phyloP scores from a whole-genome alignment of 2,113 vertebrate species.

The Gallinago undulata region DNA sequence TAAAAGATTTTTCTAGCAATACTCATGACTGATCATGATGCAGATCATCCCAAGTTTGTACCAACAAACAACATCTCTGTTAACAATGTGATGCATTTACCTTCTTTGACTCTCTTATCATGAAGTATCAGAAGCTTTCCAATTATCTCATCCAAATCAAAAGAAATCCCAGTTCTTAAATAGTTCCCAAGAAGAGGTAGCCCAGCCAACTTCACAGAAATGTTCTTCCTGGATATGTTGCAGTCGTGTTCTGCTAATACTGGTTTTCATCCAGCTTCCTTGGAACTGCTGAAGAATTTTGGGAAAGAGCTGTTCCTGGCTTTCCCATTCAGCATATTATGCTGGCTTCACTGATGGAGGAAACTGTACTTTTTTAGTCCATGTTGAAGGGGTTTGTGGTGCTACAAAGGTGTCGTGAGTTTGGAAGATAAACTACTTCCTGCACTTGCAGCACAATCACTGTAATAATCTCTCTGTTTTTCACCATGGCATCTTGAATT shows the following conservation, averaged over 20 bases:
- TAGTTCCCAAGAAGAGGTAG: background rate
- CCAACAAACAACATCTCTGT: background rate
- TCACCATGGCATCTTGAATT: background rate
- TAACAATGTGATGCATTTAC: background rate
- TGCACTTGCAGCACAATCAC: background rate
- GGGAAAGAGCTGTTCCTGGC: background rate
- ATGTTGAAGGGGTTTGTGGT: background rate
- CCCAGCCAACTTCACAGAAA: background rate
- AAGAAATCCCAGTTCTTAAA: background rate
- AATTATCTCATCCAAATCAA: background rate
- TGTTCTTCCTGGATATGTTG: background rate
- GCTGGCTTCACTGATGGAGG: background rate
- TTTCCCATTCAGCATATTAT: background rate
- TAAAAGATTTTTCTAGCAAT: background rate
- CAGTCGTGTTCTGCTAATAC: background rate
- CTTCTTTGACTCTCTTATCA: background rate
- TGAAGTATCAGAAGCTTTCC: background rate
- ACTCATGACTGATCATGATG: background rate
- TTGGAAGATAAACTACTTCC: background rate
- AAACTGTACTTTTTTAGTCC: background rate
- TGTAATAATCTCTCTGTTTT: background rate
- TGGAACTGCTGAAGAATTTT: background rate
- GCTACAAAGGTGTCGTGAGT: background rate
- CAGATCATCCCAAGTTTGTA: background rate
- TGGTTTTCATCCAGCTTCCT: background rate